Evolutionary conservation across 2,113 vertebrate species (phyloP).

Genomic region (Harpagus bidentatus): DNA sequence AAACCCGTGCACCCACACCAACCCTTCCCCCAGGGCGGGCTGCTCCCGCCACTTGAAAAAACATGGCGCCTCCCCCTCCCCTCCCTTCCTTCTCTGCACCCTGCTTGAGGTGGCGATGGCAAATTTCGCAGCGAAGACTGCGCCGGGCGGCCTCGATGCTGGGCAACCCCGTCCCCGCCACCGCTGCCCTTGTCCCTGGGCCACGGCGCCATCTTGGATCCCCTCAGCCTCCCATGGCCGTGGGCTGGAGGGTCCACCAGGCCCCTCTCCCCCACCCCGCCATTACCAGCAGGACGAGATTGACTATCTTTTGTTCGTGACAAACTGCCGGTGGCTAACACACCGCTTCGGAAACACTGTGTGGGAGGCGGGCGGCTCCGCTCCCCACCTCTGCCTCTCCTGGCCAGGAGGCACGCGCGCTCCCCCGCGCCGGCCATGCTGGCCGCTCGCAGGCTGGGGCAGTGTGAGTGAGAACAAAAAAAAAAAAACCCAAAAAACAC

Average conservation of each 20-base stretch:
- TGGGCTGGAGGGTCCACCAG: accelerated
- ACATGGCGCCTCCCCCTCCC: background rate
- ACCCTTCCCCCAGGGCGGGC: background rate
- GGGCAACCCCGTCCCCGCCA: accelerated
- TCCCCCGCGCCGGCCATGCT: background rate
- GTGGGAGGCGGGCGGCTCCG: background rate
- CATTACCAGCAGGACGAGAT: background rate
- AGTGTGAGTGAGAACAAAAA: background rate
- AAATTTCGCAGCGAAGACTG: accelerated
- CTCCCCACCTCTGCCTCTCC: background rate
- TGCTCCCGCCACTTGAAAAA: background rate
- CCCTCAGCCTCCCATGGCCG: background rate
- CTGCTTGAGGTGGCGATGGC: accelerated
- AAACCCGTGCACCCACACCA: background rate
- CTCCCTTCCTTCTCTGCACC: background rate
- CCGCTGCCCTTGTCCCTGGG: background rate
- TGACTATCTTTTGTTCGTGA: background rate
- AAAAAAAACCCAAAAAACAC: background rate
- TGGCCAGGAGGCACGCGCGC: background rate
- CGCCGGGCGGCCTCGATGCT: accelerated
- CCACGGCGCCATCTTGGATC: background rate
- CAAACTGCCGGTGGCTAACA: background rate
- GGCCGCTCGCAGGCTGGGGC: background rate
- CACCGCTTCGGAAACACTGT: background rate
- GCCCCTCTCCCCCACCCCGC: accelerated